Evolutionary conservation across 2,888 invertebrate genomes (phyloP), one percentile per base, ranked within the genome.

Genomic region (Lasioglossum marginatum): DNA sequence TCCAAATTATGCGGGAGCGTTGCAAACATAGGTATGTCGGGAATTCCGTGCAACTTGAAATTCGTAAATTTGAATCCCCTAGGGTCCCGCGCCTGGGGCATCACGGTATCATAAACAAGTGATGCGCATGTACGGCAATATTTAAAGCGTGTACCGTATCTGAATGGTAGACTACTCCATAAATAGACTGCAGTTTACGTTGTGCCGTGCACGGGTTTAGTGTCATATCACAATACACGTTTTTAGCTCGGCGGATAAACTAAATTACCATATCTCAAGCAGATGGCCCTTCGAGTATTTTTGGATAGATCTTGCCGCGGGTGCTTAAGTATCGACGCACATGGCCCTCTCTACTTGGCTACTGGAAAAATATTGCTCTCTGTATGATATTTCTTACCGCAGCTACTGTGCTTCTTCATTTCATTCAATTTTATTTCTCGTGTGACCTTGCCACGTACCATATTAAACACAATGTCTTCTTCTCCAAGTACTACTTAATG

Each of bases 291-390:
- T 79, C 81, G 87, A 60, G 80, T 91, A 91, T 91, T 91, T 91
- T 92, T 91, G 87, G 80, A 63, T 52, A 72, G 78, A 89, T 87
- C 87, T 91, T 88, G 31, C 76, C 5, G 81, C 77, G 77, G 77
- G 60, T 76, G 76, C 92, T 92, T 87, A 85, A 87, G 89, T 87
- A 82, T 86, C 81, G 86, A 83, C 77, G 87, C 92, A 92, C 92
- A 90, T 92, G 92, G 92, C 91, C 77, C 87, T 81, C 43, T 75
- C 81, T 73, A 82, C 88, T 85, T 74, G 34, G 48, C 37, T 40
- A 16, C 12, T 19, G 68, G 60, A 72, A 86, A 88, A 82, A 85
- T 78, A 19, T 73, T 63, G 45, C 52, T 75, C 77, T 63, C 68
- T 71, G 68, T 48, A 70, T 52, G n/a, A 68, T 70, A 16, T 2